Percentiles rank a stretch among this genome's conserved stretches.
Conservation (phyloP, 2,888 invertebrate genomes). For the Rosalia funebris region DNA sequence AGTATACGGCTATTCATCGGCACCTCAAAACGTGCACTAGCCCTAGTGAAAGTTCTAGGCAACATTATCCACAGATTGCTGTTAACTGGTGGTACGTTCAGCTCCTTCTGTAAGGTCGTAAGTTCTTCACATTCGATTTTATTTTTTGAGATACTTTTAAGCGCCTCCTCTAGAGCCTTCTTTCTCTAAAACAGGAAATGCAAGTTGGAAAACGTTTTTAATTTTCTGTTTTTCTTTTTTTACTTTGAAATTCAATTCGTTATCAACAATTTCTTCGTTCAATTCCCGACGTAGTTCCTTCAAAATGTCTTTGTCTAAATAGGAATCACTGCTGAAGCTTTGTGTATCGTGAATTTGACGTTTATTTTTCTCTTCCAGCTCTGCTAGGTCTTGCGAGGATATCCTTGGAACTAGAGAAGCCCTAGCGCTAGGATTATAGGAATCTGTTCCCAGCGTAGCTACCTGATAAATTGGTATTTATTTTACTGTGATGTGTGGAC, state of each 20-base stretch:
- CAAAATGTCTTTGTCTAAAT: constrained; percentile 71
- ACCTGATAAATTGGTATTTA: constrained; percentile 34
- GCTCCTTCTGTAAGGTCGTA: constrained; percentile 65
- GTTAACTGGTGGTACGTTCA: constrained; percentile 66
- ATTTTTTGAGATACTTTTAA: constrained; percentile 62
- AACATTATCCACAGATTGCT: constrained; percentile 73
- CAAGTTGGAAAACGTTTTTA: too few species aligned
- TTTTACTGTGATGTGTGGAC: too few species aligned
- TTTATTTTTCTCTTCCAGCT: constrained; percentile 26
- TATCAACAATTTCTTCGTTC: constrained; percentile 74
- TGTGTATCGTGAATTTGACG: constrained; percentile 27
- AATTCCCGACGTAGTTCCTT: constrained; percentile 75
- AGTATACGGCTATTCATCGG: constrained; percentile 74
- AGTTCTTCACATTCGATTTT: constrained; percentile 66
- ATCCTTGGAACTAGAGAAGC: constrained; percentile 69
- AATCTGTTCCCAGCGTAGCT: constrained; percentile 64
- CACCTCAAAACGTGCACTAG: constrained; percentile 79
- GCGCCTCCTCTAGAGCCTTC: constrained; percentile 76
- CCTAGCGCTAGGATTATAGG: constrained; percentile 74
- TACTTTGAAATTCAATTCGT: constrained; percentile 76
- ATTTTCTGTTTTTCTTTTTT: constrained; percentile 17
- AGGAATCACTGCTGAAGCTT: constrained; percentile 59
- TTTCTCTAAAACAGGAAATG: constrained; percentile 71
- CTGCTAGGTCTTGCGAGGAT: constrained; percentile 26
- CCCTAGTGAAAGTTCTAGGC: constrained; percentile 80